Evolutionary conservation across 2,888 invertebrate species (phyloP).

Genomic region (Ceratothoa steindachneri): DNA sequence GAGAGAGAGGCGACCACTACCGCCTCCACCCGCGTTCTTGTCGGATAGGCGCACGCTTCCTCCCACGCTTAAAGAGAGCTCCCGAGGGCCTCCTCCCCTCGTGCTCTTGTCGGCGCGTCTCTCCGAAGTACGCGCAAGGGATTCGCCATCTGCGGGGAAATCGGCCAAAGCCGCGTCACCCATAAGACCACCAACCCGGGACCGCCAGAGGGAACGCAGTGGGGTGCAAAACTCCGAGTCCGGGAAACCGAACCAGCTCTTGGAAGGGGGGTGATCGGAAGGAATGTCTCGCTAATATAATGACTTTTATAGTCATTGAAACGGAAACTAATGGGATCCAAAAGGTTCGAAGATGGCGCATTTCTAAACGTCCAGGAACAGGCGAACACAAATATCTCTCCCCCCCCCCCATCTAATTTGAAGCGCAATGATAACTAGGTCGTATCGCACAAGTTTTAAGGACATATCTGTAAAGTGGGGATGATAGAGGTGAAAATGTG

Average conservation of each 20-base stretch:
- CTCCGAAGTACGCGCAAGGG: background rate
- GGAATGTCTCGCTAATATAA: background rate
- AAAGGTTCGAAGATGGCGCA: too few species aligned
- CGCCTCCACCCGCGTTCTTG: conserved; percentile 3
- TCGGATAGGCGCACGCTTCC: conserved; percentile 25
- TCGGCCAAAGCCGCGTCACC: too few species aligned
- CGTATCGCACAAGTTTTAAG: too few species aligned
- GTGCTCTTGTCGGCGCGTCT: background rate
- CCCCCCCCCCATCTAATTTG: too few species aligned
- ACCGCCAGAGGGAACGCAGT: background rate
- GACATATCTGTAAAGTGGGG: too few species aligned
- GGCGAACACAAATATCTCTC: too few species aligned
- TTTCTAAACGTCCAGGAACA: too few species aligned
- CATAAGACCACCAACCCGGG: too few species aligned
- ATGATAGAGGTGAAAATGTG: too few species aligned
- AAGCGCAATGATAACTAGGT: too few species aligned
- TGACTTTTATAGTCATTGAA: too few species aligned
- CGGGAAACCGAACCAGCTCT: background rate
- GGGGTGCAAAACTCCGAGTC: background rate
- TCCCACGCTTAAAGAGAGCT: background rate
- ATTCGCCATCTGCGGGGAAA: conserved; percentile 24
- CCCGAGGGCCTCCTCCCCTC: conserved; percentile 2
- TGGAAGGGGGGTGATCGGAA: background rate
- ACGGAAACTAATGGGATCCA: too few species aligned
- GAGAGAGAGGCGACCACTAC: conserved; percentile 7